Evolutionary conservation across 2,113 vertebrate species (phyloP), one percentile per base, ranked within the genome.

Genomic region (Elachura formosa): DNA sequence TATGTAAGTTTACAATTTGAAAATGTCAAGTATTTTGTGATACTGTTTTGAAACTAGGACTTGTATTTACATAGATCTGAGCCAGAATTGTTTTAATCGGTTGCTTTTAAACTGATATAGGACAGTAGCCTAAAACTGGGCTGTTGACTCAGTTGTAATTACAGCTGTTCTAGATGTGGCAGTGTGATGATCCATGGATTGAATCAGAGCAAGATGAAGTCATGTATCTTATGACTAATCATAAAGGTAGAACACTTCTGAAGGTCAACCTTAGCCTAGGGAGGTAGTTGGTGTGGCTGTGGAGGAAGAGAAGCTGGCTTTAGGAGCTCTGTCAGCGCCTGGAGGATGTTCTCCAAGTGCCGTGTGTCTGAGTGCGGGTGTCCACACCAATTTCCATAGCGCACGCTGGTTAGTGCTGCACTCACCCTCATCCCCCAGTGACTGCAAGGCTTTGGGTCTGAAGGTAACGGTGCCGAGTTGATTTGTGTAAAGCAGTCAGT

Each of bases 141-240:
- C 81, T 79, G n/a, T 94, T 91, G 93, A 82, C 66, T 96, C 74
- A 34, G 45, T 38, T 61, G 81, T 75, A 84, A 91, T 92, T 90
- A 52, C 12, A 84, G 69, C 77, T 84, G 76, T 64, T 71, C 48
- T 64, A 80, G 68, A 24, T 40, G 36, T 96, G 88, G 5, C 73
- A 26, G 26, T 25, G 48, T 63, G 56, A 48, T 84, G 67, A 89
- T 78, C 61, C 77, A 31, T 81, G 58, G 45, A 8, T 82, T 92
- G 75, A 91, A 62, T 89, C 59, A 72, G 73, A 89, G 77, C 54
- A 82, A 18, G 69, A 75, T 94, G 93, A 95, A 91, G 91, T 94
- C 81, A 62, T 78, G 6, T 68, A 84, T 72, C 24, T 4, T 69
- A n/a, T 88, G 93, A 95, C 84, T 96, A 88, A 93, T 85, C 62